Conservation (phyloP, 2,888 invertebrate genomes). For the Tetragonisca angustula region DNA sequence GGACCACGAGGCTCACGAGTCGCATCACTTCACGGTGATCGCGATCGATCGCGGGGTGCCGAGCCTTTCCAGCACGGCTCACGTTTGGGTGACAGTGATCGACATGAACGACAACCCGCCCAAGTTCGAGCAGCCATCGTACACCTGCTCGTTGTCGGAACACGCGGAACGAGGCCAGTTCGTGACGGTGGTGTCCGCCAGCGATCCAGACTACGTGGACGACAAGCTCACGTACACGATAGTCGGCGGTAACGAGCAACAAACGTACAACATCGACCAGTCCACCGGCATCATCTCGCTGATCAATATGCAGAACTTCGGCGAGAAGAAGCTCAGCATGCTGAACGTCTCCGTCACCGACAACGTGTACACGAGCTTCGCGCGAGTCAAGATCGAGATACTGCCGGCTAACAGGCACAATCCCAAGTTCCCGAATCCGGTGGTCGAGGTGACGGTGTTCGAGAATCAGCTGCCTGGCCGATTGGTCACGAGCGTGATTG, state of each 20-base stretch:
- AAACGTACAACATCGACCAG: conserved; percentile 89
- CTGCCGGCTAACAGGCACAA: conserved; percentile 91
- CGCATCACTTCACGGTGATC: conserved; percentile 91
- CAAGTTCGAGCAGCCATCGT: conserved; percentile 92
- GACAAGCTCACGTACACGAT: conserved; percentile 92
- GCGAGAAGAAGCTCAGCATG: conserved; percentile 87
- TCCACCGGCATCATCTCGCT: conserved; percentile 88
- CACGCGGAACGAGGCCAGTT: conserved; percentile 94
- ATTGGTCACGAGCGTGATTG: conserved; percentile 90
- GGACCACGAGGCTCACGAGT: conserved; percentile 91
- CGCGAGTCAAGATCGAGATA: conserved; percentile 91
- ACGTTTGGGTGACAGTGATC: conserved; percentile 93
- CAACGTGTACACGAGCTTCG: conserved; percentile 96
- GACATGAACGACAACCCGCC: conserved; percentile 97
- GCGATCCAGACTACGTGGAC: conserved; percentile 94
- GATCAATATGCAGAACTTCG: conserved; percentile 90
- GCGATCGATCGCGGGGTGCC: conserved; percentile 95
- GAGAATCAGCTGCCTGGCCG: conserved; percentile 93
- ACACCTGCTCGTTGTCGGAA: conserved; percentile 91
- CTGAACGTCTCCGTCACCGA: conserved; percentile 98
- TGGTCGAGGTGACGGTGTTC: conserved; percentile 91
- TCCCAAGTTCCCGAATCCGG: conserved; percentile 91
- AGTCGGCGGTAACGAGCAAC: conserved; percentile 91
- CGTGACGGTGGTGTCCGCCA: conserved; percentile 94
- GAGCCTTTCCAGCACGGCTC: conserved; percentile 91